A percentile compares a stretch with the other conserved stretches of the same genome.
Evolutionary conservation across 2,113 vertebrate genomes (phyloP).

Genomic region (Balaeniceps rex): DNA sequence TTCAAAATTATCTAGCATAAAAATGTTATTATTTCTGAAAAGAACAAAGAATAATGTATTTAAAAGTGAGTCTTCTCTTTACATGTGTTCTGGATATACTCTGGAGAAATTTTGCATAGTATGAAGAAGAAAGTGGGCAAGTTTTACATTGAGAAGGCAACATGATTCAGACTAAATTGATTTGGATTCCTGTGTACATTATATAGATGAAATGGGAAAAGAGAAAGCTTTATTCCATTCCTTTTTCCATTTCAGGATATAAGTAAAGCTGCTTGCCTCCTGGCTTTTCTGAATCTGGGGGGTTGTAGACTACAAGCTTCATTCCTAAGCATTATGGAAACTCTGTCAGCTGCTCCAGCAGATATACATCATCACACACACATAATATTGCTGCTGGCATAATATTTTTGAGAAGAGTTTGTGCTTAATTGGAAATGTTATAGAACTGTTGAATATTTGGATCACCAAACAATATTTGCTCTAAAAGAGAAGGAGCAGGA

Average conservation of each 20-base stretch:
- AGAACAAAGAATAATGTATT: not conserved
- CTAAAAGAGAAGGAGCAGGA: not conserved
- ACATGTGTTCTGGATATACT: not conserved
- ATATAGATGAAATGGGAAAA: not conserved
- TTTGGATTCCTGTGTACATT: not conserved
- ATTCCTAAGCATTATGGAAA: not conserved
- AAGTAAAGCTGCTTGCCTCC: not conserved
- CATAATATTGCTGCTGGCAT: not conserved
- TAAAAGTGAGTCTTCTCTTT: not conserved
- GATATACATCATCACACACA: not conserved
- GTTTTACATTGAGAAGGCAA: not conserved
- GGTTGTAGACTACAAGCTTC: not conserved
- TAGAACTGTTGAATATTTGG: not conserved
- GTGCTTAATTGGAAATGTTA: not conserved
- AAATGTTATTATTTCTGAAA: not conserved
- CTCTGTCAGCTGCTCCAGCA: not conserved
- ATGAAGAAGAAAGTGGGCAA: not conserved
- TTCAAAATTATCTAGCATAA: not conserved
- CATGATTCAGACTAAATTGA: not conserved
- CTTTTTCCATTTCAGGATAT: not conserved
- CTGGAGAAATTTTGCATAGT: not conserved
- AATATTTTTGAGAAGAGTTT: not conserved
- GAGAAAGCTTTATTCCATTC: not conserved
- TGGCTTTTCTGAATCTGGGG: not conserved
- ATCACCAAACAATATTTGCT: not conserved